Base-by-base conservation (phyloP, 2,113 vertebrate species). In the Micromys minutus region DNA sequence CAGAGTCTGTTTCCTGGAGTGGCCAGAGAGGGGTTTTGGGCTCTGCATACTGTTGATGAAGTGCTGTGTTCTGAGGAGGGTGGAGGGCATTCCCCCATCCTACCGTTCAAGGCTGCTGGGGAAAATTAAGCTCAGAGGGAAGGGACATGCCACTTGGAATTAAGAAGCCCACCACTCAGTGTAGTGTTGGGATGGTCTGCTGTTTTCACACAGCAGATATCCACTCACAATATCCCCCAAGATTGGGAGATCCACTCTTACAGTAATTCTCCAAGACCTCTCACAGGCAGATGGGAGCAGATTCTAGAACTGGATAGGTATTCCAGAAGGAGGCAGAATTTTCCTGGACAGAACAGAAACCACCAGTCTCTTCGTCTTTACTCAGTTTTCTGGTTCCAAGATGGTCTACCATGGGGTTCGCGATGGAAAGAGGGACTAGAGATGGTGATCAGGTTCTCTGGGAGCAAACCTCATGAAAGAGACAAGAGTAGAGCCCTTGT, bases 111-210 rank as follows among this genome's bases (percentile, higher is more conserved):
- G 79, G 93, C 7, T 0, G 47, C 89, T 89, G 19, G 5, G 71
- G 95, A 85, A 86, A 67, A 39, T 9, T 87, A 86, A 2, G 0
- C 5, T 15, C 39, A 52, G 47, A 79, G 47, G 86, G 59, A 76
- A 87, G 69, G 86, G 75, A 63, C 91, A 69, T 69, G 97, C 95
- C 88, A 83, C 84, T n/a, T 15, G 7, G 61, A 77, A 77, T 92
- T n/a, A 90, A 83, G 90, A 95, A 79, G 89, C 75, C 88, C 45
- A 9, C 67, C 63, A 67, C 39, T 22, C 63, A 61, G 29, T 76
- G 55, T 74, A 71, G 97, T 24, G 91, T 92, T 31, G 9, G 72
- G 65, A 90, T 87, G 50, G 77, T 85, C 71, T 17, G 81, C 52
- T 75, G 67, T 92, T 89, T 39, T 88, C 67, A 47, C 13, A 76